Conservation (phyloP, 2,113 vertebrate species). For the Ifrita kowaldi region DNA sequence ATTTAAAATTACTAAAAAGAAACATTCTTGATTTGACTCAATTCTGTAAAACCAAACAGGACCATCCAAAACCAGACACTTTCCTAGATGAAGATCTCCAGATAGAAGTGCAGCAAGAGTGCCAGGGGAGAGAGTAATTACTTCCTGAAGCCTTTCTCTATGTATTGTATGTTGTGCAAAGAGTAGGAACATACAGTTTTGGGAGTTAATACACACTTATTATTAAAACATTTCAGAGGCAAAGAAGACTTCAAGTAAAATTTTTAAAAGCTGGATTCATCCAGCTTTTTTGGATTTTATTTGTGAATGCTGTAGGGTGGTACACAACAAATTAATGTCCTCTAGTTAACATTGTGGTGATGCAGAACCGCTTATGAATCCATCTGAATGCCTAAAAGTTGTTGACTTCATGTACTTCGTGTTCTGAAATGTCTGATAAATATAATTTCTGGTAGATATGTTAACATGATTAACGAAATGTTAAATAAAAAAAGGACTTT, state of each 20-base stretch:
- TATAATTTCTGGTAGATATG: background rate
- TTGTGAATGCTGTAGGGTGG: background rate
- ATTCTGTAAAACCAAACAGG: background rate
- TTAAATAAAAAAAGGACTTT: background rate
- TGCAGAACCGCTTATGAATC: background rate
- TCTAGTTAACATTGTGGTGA: background rate
- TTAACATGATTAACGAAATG: background rate
- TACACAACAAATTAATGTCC: background rate
- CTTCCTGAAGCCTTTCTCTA: background rate
- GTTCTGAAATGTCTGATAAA: background rate
- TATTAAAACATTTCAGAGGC: background rate
- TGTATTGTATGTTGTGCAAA: background rate
- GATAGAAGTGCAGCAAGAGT: background rate
- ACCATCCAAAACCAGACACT: background rate
- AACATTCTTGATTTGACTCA: background rate
- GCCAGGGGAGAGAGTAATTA: background rate
- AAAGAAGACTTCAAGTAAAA: background rate
- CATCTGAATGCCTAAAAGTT: background rate
- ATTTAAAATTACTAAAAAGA: background rate
- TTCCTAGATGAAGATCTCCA: background rate
- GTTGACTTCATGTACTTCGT: background rate
- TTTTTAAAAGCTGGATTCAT: background rate
- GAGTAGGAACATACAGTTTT: background rate
- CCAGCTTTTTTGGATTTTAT: background rate
- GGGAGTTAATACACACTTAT: background rate